Base-by-base conservation (phyloP, 2,113 vertebrate genomes). In the Podarcis raffonei region DNA sequence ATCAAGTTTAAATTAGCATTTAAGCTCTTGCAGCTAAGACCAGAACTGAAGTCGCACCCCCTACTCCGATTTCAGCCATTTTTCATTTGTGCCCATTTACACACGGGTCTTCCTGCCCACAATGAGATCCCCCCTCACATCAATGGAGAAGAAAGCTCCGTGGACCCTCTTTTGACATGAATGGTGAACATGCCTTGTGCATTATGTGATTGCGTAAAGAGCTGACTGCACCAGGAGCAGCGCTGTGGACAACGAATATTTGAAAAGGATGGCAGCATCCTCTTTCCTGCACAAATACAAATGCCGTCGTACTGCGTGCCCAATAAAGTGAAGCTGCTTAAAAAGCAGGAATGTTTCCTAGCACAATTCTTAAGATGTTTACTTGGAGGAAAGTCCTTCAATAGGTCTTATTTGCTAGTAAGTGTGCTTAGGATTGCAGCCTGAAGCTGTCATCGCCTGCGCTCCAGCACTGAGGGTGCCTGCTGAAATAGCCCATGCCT, bases 241-340 rank as follows among this genome's bases (percentile, higher is more conserved):
- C 0, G 0, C n/a, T 75, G 65, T 6, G 0, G 0, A 8, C 27
- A 2, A 57, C 9, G 53, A 69, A 3, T 53, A n/a, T 20, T 32
- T 9, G 6, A 72, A 84, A 84, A 32, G 18, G 39, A 2, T 30
- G 62, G 35, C 62, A 53, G 65, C 0, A n/a, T 30, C 22, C 57
- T 30, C 20, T 57, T 27, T 53, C 37, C 27, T 0, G 25, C 18
- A 39, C 22, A 57, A 59, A 57, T 62, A 1, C 0, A 0, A 48
- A 32, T 32, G 74, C 35, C 27, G 30, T 66, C 68, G 0, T 0
- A 27, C 13, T 65, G 35, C 15, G 13, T 22, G 25, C 16, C 13
- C 39, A 0, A 22, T 74, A 85, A 1, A 35, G 86, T 22, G 8
- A 88, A 57, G 20, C 1, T 76, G 88, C 91, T 69, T 48, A 57